Evolutionary conservation across 2,797 vertebrate species (phyloP), one percentile per base, ranked within the genome.

Genomic region (Saxicola maurus): DNA sequence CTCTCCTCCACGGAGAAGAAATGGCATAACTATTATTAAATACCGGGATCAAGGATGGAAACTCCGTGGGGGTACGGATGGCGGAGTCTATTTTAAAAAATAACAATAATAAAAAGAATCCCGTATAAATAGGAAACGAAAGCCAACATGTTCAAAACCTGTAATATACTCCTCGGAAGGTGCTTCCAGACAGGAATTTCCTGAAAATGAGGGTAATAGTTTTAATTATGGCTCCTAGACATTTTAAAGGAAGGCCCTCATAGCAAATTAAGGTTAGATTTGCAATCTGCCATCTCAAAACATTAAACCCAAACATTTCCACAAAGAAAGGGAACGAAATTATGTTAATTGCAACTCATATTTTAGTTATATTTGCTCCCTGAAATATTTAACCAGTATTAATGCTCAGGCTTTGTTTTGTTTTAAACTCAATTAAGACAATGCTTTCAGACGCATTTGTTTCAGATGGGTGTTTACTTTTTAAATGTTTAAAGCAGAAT

Each of bases 131-230:
- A 94, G 92, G 90, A 95, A 94, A 89, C 74, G 82, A 91, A 94
- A 88, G 77, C 40, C 42, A 89, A 85, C 84, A 72, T 81, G 85
- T 86, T 91, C 89, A 71, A 92, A 90, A 80, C 92, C 87, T 89
- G 91, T 79, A 92, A 92, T 86, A 89, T 87, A 91, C 80, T 95
- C 92, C 92, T 96, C 89, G 77, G 90, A 95, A 95, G 95, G 94
- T 92, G 92, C 94, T 96, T 96, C 94, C 94, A 96, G 94, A 94
- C 94, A 96, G 95, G 94, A 95, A 95, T 96, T 96, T 96, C 95
- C 95, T 94, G 91, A 93, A 94, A 95, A 94, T 69, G 91, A 95
- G 92, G 93, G 91, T 91, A 93, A 95, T 91, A 77, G 94, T 94
- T 95, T 95, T 94, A 95, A 94, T 94, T 92, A 94, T 92, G 93